Conservation (phyloP, 2,888 invertebrate genomes). For the Urechis unicinctus region DNA sequence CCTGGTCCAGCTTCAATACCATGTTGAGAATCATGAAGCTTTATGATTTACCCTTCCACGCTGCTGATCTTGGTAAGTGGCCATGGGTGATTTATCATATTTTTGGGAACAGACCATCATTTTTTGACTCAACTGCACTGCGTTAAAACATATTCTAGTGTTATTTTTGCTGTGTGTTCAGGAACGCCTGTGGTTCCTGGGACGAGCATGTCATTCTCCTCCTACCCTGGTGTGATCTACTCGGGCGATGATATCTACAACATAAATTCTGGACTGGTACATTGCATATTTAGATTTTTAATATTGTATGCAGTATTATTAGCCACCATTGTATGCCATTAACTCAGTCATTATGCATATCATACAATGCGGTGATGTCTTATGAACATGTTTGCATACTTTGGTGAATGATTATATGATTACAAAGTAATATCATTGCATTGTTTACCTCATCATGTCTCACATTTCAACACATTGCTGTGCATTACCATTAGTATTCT, state of each 20-base stretch:
- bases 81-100: too few relatives aligned
- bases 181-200: constrained; percentile 58
- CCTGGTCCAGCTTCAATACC: constrained; percentile 70
- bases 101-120: too few relatives aligned
- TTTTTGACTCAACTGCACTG: too few relatives aligned
- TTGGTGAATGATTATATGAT: too few relatives aligned
- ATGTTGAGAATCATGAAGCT: constrained; percentile 81
- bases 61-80: not conserved
- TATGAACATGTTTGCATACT: not conserved
- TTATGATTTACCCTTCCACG: constrained; percentile 68
- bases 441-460: too few relatives aligned
- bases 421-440: too few relatives aligned
- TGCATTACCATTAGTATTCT: too few relatives aligned
- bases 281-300: constrained; percentile 7
- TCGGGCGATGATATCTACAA: constrained; percentile 80
- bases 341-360: too few relatives aligned
- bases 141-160: too few relatives aligned
- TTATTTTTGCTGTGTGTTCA: not conserved
- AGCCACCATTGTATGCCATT: too few relatives aligned
- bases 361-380: not conserved
- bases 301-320: too few relatives aligned
- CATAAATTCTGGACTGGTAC: constrained; percentile 59
- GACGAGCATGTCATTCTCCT: constrained; percentile 67
- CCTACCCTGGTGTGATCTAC: constrained; percentile 71
- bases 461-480: too few relatives aligned